phyloP scores from a whole-genome alignment of 2,888 invertebrate species.

The Plutella xylostella region DNA sequence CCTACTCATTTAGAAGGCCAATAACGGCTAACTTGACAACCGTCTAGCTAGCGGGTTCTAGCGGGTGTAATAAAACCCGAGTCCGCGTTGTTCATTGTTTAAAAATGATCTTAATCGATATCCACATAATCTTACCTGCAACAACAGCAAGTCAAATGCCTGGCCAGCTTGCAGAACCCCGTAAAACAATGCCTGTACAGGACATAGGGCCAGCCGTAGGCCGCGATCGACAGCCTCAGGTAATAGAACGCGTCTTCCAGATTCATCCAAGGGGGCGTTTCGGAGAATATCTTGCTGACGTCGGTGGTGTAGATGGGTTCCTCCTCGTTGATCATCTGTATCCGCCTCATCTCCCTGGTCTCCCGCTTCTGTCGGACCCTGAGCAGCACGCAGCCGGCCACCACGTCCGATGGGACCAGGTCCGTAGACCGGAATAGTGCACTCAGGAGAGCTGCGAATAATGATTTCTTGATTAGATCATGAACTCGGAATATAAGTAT shows the following conservation, averaged over 20 bases:
- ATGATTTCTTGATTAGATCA: not conserved
- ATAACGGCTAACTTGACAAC: too few species aligned
- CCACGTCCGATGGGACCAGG: constrained; percentile 88
- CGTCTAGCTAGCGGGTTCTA: too few species aligned
- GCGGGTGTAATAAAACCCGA: too few species aligned
- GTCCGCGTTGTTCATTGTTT: too few species aligned
- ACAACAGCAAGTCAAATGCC: constrained; percentile 80
- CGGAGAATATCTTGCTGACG: constrained; percentile 71
- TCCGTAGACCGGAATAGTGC: constrained; percentile 87
- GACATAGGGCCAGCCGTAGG: constrained; percentile 91
- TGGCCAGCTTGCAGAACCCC: constrained; percentile 78
- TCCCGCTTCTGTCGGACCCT: constrained; percentile 81
- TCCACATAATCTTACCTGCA: constrained; percentile 63
- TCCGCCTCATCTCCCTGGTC: constrained; percentile 76
- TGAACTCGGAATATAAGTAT: too few species aligned
- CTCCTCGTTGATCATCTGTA: constrained; percentile 73
- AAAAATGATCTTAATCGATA: too few species aligned
- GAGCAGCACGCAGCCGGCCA: constrained; percentile 88
- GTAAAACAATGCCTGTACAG: constrained; percentile 81
- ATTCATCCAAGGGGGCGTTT: constrained; percentile 84
- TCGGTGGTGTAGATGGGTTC: constrained; percentile 77
- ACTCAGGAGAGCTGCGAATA: constrained; percentile 74
- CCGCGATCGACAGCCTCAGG: constrained; percentile 82
- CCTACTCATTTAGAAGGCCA: too few species aligned
- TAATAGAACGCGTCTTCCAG: constrained; percentile 81